Percentiles rank a stretch among this genome's conserved stretches.
phyloP scores from a whole-genome alignment of 2,888 invertebrate genomes.

The Drosophila peninsularis region DNA sequence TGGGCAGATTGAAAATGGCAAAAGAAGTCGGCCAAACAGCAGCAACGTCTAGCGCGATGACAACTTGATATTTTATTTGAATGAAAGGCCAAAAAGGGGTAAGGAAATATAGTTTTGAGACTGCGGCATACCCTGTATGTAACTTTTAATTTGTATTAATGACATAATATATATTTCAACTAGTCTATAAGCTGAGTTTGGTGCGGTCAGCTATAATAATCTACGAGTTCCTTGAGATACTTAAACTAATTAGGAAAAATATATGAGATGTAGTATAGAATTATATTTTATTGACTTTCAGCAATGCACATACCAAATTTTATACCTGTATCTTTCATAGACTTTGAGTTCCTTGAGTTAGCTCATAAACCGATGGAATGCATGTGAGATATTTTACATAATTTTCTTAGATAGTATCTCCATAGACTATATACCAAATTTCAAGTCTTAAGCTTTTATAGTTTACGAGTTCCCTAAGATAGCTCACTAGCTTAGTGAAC shows the following conservation, averaged over 20 bases:
- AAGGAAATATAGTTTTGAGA: conserved; percentile 1
- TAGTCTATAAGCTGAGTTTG: no score
- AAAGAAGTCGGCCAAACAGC: conserved; percentile 41
- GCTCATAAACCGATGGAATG: background rate
- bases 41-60: conserved; percentile 25
- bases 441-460: background rate
- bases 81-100: conserved; percentile 50
- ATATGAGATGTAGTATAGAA: no score
- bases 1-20: conserved; percentile 56
- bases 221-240: no score
- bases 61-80: conserved; percentile 73
- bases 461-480: background rate
- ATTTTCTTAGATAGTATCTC: background rate
- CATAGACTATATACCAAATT: background rate
- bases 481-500: no score
- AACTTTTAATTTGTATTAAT: no score
- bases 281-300: background rate
- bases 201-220: no score
- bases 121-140: background rate
- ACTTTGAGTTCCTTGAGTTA: background rate
- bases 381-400: background rate
- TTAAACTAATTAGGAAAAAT: no score
- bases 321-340: background rate
- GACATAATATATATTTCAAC: no score
- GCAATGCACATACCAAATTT: background rate